Percentiles rank a stretch among this genome's conserved stretches.
These are phyloP conservation scores for Orthonychiurus folsomi DNA, from an alignment of 2,888 invertebrate species.

Conservation along the genomic window DNA sequence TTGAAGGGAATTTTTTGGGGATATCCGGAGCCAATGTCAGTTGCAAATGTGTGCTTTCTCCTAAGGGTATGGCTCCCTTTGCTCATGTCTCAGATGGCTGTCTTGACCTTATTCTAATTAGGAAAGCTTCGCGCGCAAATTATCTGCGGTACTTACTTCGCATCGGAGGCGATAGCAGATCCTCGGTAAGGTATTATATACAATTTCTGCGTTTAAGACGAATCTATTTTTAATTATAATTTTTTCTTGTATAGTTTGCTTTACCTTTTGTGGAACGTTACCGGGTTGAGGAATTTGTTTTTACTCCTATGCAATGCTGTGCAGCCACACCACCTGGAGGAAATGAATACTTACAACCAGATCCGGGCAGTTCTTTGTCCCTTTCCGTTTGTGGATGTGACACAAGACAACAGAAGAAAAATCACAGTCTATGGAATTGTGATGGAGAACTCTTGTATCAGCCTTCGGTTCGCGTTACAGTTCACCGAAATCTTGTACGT, in stretches of 20 bases:
- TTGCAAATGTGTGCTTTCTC: constrained; percentile 64
- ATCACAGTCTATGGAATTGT: constrained; percentile 65
- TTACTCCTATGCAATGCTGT: constrained; percentile 49
- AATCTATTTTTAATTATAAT: neutral
- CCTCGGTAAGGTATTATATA: constrained; percentile 51
- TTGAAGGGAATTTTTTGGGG: constrained; percentile 65
- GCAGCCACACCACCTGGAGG: constrained; percentile 9
- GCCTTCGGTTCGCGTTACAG: constrained; percentile 37
- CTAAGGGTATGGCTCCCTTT: constrained; percentile 66
- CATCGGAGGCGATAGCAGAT: constrained; percentile 54
- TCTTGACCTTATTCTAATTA: constrained; percentile 64
- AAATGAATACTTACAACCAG: constrained; percentile 18
- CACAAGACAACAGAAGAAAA: constrained; percentile 29
- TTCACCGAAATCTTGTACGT: constrained; percentile 35
- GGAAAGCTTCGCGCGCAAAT: constrained; percentile 61
- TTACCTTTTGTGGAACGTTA: constrained; percentile 66
- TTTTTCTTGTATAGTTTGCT: constrained; percentile 52
- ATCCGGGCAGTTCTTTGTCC: constrained; percentile 25
- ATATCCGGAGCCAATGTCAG: constrained; percentile 67
- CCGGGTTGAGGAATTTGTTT: constrained; percentile 61
- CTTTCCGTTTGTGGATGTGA: constrained; percentile 35
- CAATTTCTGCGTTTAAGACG: neutral
- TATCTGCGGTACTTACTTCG: constrained; percentile 60
- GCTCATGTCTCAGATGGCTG: constrained; percentile 73
- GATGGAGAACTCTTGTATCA: constrained; percentile 59